Evolutionary conservation across 2,888 invertebrate genomes (phyloP), one percentile per base, ranked within the genome.

Genomic region (Ashinkailepas kermadecensis): DNA sequence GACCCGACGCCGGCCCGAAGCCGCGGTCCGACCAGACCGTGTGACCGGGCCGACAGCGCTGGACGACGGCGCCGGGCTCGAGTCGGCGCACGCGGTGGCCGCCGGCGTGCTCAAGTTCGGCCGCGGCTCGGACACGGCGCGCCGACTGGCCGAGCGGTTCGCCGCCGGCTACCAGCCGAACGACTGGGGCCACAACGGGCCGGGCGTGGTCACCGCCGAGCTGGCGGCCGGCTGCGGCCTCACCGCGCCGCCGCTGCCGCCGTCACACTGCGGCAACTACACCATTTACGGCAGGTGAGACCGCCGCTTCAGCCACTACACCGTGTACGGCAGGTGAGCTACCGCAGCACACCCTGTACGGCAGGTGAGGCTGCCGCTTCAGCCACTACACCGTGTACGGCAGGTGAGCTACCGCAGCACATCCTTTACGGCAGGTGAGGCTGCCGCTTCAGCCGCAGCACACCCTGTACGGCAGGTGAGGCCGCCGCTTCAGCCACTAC

Each of bases 121-220:
- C 56, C 78, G 81, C 9, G 59, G 21, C 59, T 83, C 82, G 82
- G 74, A 80, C 18, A 23, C 83, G 64, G 81, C 82, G 18, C 7
- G 18, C 23, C 79, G 12, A 23, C 81, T 81, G n/a, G 70, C 83
- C 12, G 18, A 78, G 62, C 56, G 80, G 62, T 54, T 83, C n/a
- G 83, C 82, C 6, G n/a, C 13, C 1, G 25, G 82, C 65, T 83
- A 83, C 81, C 81, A 83, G 70, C 82, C 82, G 12, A 58, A 10
- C n/a, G 82, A 82, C 56, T 84, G 84, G 84, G 84, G 84, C 4
- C 82, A 81, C 57, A 84, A 83, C 56, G 84, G 84, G 2, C 84
- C 84, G 8, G 82, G 83, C 23, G 81, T 84, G 18, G 65, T 84
- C 25, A 84, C 84, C 10, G 59, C 67, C 15, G 81, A 81, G 58